A percentile compares a stretch with the other conserved stretches of the same genome.
Conservation (phyloP, 2,797 vertebrate species). For the Acomys russatus region DNA sequence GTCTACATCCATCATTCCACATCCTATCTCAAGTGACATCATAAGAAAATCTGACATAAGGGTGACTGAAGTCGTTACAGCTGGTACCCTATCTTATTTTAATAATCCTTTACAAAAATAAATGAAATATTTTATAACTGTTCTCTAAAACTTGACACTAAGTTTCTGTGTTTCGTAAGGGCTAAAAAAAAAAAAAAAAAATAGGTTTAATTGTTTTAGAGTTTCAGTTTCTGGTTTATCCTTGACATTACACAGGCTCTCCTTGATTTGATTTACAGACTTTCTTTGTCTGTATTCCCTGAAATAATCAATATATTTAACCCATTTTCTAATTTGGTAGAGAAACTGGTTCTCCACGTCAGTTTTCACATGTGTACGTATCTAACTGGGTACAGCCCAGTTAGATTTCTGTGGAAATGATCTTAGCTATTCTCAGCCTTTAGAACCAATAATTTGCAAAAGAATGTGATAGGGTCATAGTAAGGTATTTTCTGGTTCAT, state of each 20-base stretch:
- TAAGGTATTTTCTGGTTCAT: slow-evolving; percentile 28
- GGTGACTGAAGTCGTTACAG: slow-evolving; percentile 4
- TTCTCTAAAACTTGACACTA: slow-evolving; percentile 46
- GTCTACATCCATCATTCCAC: neutral
- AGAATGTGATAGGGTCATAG: slow-evolving; percentile 26
- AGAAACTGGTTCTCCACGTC: slow-evolving; percentile 74
- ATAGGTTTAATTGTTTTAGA: slow-evolving; percentile 72
- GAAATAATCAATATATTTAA: slow-evolving; percentile 76
- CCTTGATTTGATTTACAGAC: slow-evolving; percentile 77
- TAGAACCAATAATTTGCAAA: slow-evolving; percentile 43
- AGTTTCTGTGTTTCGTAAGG: slow-evolving; percentile 14
- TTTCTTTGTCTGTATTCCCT: slow-evolving; percentile 61
- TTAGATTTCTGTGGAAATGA: slow-evolving; percentile 68
- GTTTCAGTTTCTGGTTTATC: slow-evolving; percentile 74
- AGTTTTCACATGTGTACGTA: slow-evolving; percentile 67
- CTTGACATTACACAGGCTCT: slow-evolving; percentile 74
- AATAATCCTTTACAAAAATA: slow-evolving; percentile 25
- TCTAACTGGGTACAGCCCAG: slow-evolving; percentile 53
- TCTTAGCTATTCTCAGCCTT: neutral
- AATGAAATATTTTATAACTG: slow-evolving; percentile 45
- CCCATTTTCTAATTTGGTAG: slow-evolving; percentile 73
- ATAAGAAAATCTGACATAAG: slow-evolving; percentile 23
- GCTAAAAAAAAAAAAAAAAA: slow-evolving; percentile 60
- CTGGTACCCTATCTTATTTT: slow-evolving; percentile 45
- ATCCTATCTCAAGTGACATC: neutral